phyloP scores from a whole-genome alignment of 1,140 invertebrate genomes.

The Lineus longissimus region DNA sequence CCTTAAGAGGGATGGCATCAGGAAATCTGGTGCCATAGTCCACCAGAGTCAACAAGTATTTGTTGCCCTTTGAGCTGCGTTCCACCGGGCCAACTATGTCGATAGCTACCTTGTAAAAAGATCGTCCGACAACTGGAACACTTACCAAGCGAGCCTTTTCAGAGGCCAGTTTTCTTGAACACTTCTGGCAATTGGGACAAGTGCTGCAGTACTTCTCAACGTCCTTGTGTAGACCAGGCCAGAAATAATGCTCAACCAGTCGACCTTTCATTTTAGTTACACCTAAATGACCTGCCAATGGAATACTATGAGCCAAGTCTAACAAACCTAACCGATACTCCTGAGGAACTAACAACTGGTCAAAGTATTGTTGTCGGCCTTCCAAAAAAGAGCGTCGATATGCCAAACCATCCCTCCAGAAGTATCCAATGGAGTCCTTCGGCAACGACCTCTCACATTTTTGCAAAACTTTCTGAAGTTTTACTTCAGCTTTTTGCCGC shows the following conservation, averaged over 20 bases:
- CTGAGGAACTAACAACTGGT: too few species aligned
- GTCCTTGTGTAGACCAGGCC: constrained; percentile 18
- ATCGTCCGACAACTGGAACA: constrained; percentile 17
- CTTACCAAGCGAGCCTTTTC: constrained; percentile 12
- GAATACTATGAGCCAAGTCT: constrained; percentile 3
- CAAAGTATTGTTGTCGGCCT: too few species aligned
- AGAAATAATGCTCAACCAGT: constrained; percentile 17
- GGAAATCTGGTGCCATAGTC: constrained; percentile 19
- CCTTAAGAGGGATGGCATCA: constrained; percentile 16
- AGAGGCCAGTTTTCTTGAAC: constrained; percentile 18
- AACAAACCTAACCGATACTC: constrained; percentile 9
- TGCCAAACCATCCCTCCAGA: too few species aligned
- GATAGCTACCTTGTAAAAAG: constrained; percentile 18
- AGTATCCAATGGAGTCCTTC: too few species aligned
- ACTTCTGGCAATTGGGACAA: constrained; percentile 21
- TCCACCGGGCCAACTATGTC: constrained; percentile 21
- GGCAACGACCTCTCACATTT: too few species aligned
- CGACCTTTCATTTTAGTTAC: constrained; percentile 11
- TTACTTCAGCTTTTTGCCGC: too few species aligned
- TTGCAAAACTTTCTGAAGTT: too few species aligned
- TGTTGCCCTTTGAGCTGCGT: constrained; percentile 19
- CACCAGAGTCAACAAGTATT: constrained; percentile 23
- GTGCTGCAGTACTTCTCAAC: constrained; percentile 12
- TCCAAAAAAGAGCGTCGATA: too few species aligned
- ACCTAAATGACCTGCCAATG: too few species aligned